Conservation (phyloP, 2,797 vertebrate species). For the Steatocranus sp. region DNA sequence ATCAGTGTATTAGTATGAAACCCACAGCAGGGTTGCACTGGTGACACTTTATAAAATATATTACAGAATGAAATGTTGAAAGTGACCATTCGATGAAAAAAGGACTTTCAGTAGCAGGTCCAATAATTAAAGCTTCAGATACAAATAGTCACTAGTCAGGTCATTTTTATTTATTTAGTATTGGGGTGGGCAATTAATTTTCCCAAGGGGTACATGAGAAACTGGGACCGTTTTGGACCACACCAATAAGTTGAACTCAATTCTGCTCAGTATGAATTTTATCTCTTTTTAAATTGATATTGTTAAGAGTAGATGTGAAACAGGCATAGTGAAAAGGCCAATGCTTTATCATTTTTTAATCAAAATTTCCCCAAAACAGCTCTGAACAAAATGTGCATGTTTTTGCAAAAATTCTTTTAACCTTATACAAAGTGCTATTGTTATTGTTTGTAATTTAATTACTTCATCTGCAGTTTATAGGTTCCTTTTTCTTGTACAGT, state of each 20-base stretch:
- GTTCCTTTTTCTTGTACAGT: not conserved
- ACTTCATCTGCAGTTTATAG: not conserved
- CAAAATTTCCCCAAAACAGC: not conserved
- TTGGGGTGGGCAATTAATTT: fast-evolving
- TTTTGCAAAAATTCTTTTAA: not conserved
- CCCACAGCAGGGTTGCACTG: not conserved
- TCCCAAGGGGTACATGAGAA: not conserved
- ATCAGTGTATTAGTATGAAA: not conserved
- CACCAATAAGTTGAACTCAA: not conserved
- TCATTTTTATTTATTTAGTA: not conserved
- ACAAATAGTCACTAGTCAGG: not conserved
- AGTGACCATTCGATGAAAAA: too few relatives aligned
- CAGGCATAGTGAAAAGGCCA: fast-evolving
- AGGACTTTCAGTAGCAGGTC: not conserved
- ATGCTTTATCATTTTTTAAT: not conserved
- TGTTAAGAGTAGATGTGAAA: fast-evolving
- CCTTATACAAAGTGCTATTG: not conserved
- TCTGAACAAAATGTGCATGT: not conserved
- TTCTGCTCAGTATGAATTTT: not conserved
- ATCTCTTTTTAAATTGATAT: not conserved
- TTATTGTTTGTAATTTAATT: not conserved
- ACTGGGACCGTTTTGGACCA: not conserved
- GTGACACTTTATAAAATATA: not conserved
- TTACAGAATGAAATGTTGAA: not conserved
- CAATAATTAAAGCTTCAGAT: not conserved